Base-by-base conservation (phyloP, 2,113 vertebrate genomes). In the Pygoscelis antarcticus region DNA sequence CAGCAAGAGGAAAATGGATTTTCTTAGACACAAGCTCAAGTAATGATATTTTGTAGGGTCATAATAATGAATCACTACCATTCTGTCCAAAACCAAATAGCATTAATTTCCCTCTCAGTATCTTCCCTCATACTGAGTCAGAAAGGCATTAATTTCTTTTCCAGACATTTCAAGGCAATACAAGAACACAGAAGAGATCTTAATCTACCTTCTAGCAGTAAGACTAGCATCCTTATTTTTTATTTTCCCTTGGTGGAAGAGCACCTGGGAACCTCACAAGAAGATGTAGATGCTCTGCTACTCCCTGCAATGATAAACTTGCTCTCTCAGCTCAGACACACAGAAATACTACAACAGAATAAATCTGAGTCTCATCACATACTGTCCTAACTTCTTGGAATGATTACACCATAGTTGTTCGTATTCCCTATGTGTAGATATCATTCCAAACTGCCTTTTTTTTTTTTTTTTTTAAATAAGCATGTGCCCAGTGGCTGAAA, bases 11-110 rank as follows among this genome's bases (percentile, higher is more conserved):
- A 96, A 96, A 95, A 96, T 52, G 36, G 68, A 76, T 96, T 95
- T 95, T 64, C 89, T 75, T 62, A 89, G 77, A 72, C 44, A 70
- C 10, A 20, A 64, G 36, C 62, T 92, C 38, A 68, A 77, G 83
- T 77, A 89, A 84, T 61, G 91, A 36, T 81, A 92, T 92, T 92
- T 92, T 83, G 75, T 91, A 87, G 80, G 90, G 64, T 87, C 65
- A 46, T 95, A 87, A 95, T 84, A 86, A 93, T 91, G 92, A 95
- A 96, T 95, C 89, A 87, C 65, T 71, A 84, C 61, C 25, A 69
- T 84, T 72, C 80, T 89, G 86, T 90, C 96, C 83, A 92, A 93
- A 95, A 89, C 69, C 72, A 89, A 95, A 81, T 14, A 94, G 26
- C 55, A 92, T 92, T 89, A 83, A 87, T 84, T 95, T 93, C 52